Evolutionary conservation across 2,113 vertebrate species (phyloP).

Genomic region (Fulica atra): DNA sequence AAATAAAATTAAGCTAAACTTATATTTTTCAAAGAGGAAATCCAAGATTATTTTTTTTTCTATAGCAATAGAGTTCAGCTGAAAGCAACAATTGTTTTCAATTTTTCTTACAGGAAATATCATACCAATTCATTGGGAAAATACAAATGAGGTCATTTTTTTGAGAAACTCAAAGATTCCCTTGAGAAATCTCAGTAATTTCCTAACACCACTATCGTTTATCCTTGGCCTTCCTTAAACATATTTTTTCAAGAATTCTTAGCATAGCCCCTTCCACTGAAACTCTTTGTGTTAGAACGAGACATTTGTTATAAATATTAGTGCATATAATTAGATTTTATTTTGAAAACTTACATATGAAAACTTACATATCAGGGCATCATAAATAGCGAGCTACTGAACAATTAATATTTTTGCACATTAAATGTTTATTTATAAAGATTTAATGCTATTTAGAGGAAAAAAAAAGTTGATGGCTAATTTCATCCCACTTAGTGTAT

Average conservation of each 20-base stretch:
- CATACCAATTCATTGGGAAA: constrained; percentile 72
- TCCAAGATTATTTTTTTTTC: neutral
- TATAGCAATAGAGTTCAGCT: constrained; percentile 12
- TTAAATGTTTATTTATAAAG: constrained; percentile 53
- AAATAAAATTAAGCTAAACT: neutral
- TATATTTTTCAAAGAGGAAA: constrained; percentile 57
- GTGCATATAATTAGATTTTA: constrained; percentile 64
- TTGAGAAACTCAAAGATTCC: constrained; percentile 61
- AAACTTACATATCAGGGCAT: constrained; percentile 34
- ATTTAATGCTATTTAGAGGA: constrained; percentile 73
- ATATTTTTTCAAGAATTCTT: constrained; percentile 71
- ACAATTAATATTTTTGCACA: constrained; percentile 68
- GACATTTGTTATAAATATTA: constrained; percentile 71
- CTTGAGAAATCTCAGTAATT: constrained; percentile 78
- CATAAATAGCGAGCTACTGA: constrained; percentile 9
- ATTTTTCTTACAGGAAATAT: constrained; percentile 75
- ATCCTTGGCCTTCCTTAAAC: constrained; percentile 69
- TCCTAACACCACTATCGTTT: constrained; percentile 69
- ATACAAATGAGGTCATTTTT: constrained; percentile 75
- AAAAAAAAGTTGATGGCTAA: constrained; percentile 78
- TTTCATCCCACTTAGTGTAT: constrained; percentile 79
- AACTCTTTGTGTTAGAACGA: constrained; percentile 58
- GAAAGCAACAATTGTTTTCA: constrained; percentile 74
- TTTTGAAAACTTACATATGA: constrained; percentile 54
- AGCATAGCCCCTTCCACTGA: constrained; percentile 55